These are phyloP conservation scores for Schrankia costaestrigalis DNA, from an alignment of 2,888 invertebrate species.

Conservation along the genomic window DNA sequence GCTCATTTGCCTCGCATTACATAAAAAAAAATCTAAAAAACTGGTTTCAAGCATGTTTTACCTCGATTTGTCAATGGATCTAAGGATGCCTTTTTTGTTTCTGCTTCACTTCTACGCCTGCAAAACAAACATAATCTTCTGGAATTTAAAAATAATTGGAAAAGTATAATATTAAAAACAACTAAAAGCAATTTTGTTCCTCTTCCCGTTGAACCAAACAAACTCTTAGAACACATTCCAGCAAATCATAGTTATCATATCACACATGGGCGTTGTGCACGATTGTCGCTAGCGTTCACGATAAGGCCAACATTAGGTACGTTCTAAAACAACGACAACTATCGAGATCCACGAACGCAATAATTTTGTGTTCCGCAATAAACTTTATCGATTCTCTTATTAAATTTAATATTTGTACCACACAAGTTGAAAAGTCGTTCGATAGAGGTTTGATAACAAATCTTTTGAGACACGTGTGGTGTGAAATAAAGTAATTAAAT, in stretches of 20 bases:
- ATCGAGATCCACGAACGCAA: constrained; percentile 78
- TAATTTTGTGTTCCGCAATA: constrained; percentile 69
- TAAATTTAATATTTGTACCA: constrained; percentile 61
- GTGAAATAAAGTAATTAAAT: no score
- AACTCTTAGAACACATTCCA: constrained; percentile 38
- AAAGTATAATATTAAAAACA: constrained; percentile 6
- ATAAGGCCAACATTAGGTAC: constrained; percentile 63
- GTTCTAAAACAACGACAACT: constrained; percentile 61
- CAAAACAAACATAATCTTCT: no score
- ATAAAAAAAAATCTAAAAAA: no score
- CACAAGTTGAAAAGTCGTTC: constrained; percentile 20
- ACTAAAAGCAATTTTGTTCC: no score
- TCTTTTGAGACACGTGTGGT: no score
- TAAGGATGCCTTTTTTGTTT: no score
- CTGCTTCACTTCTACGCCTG: no score
- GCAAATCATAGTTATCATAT: constrained; percentile 47
- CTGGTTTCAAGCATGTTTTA: no score
- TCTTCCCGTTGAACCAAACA: constrained; percentile 27
- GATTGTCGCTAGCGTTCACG: constrained; percentile 65
- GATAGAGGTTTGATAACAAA: no score
- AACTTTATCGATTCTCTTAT: constrained; percentile 75
- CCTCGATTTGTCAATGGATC: no score
- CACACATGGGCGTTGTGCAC: constrained; percentile 59
- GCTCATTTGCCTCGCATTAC: no score
- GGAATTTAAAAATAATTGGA: no score